These are phyloP conservation scores for Theretra japonica DNA, from an alignment of 2,888 invertebrate genomes.

Conservation along the genomic window DNA sequence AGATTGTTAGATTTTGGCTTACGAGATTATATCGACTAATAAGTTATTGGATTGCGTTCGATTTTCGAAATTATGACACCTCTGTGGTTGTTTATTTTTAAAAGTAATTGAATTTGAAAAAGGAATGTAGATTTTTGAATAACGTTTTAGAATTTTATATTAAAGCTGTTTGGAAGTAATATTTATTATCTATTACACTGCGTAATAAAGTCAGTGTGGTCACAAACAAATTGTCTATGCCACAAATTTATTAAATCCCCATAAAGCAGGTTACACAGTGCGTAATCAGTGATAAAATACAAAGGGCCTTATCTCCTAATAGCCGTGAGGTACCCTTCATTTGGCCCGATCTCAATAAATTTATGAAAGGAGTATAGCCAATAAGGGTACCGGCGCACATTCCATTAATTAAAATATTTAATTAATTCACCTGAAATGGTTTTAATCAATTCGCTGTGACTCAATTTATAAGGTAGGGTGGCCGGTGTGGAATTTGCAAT, in stretches of 20 bases:
- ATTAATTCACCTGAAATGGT: slow-evolving; percentile 85
- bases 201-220: slow-evolving; percentile 22
- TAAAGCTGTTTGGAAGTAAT: background rate
- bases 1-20: slow-evolving; percentile 49
- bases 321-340: slow-evolving; percentile 67
- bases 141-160: background rate
- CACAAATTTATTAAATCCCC: slow-evolving; percentile 44
- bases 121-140: background rate
- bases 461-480: slow-evolving; percentile 68
- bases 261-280: slow-evolving; percentile 54
- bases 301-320: slow-evolving; percentile 70
- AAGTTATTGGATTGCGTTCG: slow-evolving; percentile 4
- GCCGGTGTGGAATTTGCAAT: background rate
- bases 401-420: slow-evolving; percentile 85
- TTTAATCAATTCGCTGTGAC: slow-evolving; percentile 82
- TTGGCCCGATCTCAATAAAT: slow-evolving; percentile 83
- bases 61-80: background rate
- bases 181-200: background rate
- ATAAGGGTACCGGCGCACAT: slow-evolving; percentile 82
- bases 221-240: slow-evolving; percentile 32
- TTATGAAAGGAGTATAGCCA: slow-evolving; percentile 85
- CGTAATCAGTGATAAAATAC: slow-evolving; percentile 51
- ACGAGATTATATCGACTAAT: slow-evolving; percentile 36
- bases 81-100: background rate
- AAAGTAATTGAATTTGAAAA: background rate